Evolutionary conservation across 2,113 vertebrate genomes (phyloP).

Genomic region (Nesoenas mayeri): DNA sequence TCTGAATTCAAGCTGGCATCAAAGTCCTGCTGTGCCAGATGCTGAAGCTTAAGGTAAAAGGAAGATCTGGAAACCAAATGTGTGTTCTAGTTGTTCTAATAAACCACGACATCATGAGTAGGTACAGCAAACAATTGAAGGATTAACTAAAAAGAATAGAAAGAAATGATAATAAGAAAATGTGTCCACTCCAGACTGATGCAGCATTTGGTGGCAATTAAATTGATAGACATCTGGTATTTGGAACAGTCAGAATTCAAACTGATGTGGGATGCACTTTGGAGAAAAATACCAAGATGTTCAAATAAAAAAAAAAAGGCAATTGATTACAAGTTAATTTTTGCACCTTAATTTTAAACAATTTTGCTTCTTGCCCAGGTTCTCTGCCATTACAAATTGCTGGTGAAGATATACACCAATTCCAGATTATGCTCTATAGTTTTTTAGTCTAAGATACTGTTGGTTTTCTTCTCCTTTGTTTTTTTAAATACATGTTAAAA

Average conservation of each 20-base stretch:
- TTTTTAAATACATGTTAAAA: neutral
- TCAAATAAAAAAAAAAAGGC: neutral
- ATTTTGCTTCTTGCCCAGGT: neutral
- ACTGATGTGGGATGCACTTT: neutral
- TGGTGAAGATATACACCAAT: neutral
- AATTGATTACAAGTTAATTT: neutral
- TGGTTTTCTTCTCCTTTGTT: neutral
- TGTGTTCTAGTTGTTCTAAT: neutral
- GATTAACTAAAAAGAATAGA: neutral
- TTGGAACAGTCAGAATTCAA: neutral
- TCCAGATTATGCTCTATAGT: neutral
- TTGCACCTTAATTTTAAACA: neutral
- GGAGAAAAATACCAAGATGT: neutral
- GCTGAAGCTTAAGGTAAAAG: neutral
- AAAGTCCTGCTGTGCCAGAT: neutral
- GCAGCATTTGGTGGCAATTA: neutral
- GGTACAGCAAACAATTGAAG: neutral
- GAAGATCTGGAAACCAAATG: neutral
- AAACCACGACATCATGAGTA: neutral
- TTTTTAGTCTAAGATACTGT: neutral
- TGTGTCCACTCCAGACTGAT: neutral
- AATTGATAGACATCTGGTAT: neutral
- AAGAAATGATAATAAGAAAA: neutral
- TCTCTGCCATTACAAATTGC: neutral
- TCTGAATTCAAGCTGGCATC: neutral